phyloP scores from a whole-genome alignment of 2,888 invertebrate genomes.

The Alcis repandata region DNA sequence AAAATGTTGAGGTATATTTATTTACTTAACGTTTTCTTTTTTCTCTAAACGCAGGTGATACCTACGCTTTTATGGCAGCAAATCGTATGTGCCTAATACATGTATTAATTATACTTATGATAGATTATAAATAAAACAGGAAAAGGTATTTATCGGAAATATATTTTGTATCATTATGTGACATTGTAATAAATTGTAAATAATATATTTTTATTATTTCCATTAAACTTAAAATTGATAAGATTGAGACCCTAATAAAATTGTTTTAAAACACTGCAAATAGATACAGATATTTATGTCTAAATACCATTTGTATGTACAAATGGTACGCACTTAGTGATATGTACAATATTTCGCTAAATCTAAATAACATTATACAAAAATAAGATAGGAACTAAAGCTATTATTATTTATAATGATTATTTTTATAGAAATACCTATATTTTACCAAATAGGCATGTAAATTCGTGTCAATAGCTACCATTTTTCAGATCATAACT shows the following conservation, averaged over 20 bases:
- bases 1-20: too few relatives aligned
- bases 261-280: neutral
- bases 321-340: neutral
- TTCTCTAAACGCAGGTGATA: too few relatives aligned
- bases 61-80: too few relatives aligned
- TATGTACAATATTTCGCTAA: neutral
- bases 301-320: neutral
- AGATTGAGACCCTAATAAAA: neutral
- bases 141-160: too few relatives aligned
- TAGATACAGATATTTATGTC: neutral
- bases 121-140: too few relatives aligned
- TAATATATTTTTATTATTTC: too few relatives aligned
- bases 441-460: neutral
- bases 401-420: neutral
- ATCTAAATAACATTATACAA: neutral
- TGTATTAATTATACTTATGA: too few relatives aligned
- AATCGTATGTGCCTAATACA: too few relatives aligned
- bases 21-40: too few relatives aligned
- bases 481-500: neutral
- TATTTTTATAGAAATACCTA: neutral
- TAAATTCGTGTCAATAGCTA: neutral
- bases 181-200: too few relatives aligned
- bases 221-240: too few relatives aligned
- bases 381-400: neutral
- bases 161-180: too few relatives aligned